A percentile compares a stretch with the other conserved stretches of the same genome.
Evolutionary conservation across 1,140 invertebrate genomes (phyloP).

Genomic region (Drosophila fuyamai): DNA sequence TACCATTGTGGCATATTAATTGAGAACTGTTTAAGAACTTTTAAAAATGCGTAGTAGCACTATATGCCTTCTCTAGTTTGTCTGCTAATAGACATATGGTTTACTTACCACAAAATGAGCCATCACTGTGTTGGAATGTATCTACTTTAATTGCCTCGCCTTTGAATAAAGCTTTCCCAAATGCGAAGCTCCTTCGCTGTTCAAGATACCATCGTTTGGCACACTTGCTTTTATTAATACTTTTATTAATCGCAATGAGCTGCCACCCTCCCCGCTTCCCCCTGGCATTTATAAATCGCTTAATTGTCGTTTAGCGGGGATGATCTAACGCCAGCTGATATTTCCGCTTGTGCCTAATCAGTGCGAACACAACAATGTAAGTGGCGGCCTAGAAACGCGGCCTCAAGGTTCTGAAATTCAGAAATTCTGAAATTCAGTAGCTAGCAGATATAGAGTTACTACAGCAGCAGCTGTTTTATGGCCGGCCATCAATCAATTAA

Average conservation of each 20-base stretch:
- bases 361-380: conserved; percentile 54
- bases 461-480: conserved; percentile 37
- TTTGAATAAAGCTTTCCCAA: neutral
- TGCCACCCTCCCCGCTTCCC: neutral
- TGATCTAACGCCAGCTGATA: conserved; percentile 65
- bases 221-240: conserved; percentile 22
- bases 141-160: neutral
- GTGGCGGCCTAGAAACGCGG: neutral
- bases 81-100: no score
- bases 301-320: conserved; percentile 64
- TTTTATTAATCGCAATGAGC: conserved; percentile 38
- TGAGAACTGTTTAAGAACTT: neutral
- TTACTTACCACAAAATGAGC: no score
- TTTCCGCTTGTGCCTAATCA: conserved; percentile 66
- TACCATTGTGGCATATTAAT: neutral
- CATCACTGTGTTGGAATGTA: neutral
- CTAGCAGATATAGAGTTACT: neutral
- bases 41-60: no score
- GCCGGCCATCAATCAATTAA: conserved; percentile 67
- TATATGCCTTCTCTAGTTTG: no score
- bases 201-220: neutral
- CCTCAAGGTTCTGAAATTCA: conserved; percentile 33
- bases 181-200: conserved; percentile 4
- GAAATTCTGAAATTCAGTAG: neutral
- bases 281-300: conserved; percentile 31